Evolutionary conservation across 2,797 vertebrate species (phyloP).

Genomic region (Coccyzus lansbergi): DNA sequence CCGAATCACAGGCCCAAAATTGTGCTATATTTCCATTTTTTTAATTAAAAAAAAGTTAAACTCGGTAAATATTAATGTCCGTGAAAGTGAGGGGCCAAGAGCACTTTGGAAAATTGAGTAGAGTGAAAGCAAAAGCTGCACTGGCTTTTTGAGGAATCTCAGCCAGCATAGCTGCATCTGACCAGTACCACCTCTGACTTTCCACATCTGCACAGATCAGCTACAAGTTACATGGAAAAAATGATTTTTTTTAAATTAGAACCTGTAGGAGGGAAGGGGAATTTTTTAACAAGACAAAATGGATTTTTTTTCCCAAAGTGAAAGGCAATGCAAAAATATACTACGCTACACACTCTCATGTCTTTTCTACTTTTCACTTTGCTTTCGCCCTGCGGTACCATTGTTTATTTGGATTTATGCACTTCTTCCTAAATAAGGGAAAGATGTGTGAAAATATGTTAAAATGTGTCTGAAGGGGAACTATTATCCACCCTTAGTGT

Average conservation of each 20-base stretch:
- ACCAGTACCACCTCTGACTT: background rate
- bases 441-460: background rate
- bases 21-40: constrained; percentile 45
- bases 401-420: background rate
- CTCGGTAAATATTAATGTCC: constrained; percentile 54
- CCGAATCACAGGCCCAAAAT: constrained; percentile 60
- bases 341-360: accelerated
- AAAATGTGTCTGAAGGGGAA: background rate
- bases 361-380: background rate
- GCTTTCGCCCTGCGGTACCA: accelerated
- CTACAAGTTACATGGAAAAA: background rate
- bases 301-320: background rate
- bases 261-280: background rate
- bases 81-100: background rate
- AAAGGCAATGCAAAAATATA: background rate
- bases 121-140: background rate
- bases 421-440: background rate
- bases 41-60: constrained; percentile 47
- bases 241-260: background rate
- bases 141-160: background rate
- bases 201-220: background rate
- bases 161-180: background rate
- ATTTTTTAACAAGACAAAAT: background rate
- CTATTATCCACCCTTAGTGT: background rate
- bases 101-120: background rate